Evolutionary conservation across 2,797 vertebrate genomes (phyloP), one percentile per base, ranked within the genome.

Genomic region (Microchirus variegatus): DNA sequence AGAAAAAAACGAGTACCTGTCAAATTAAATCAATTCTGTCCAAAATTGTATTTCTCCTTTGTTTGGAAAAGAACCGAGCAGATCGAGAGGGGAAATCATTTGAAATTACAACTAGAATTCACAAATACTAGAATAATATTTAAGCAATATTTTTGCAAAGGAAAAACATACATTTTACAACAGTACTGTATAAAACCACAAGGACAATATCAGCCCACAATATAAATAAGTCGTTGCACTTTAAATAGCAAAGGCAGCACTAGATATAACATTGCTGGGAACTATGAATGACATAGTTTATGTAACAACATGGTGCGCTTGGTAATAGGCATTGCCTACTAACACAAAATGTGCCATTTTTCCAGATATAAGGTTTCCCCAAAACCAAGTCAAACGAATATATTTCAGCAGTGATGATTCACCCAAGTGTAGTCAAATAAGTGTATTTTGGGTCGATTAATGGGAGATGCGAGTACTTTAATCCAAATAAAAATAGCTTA

Each of bases 171-270:
- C 42, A 61, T 67, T 70, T 80, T 69, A 79, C 66, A 84, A 78
- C 63, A 74, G 53, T 46, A 59, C 45, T 71, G 48, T 78, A 85
- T 54, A 81, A 84, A 87, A 85, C 48, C 63, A 66, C 50, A 48
- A 77, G 17, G 38, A 69, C 53, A 72, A 61, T 26, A 67, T 67
- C 45, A 68, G 63, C 49, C 63, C 52, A 82, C 26, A 57, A 52
- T 67, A 89, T 85, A 88, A 89, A 89, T 80, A 89, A 42, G 51
- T 45, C 66, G 54, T 67, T 78, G 75, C 57, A 82, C 43, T 67
- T 74, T 61, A 65, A 80, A 81, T 53, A 75, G 54, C 19, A 66
- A 55, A 62, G 60, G 22, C 49, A 75, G 55, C 46, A 70, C 45
- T 51, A 63, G 18, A 62, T 48, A 52, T 10, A 51, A 77, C 44